Evolutionary conservation across 2,888 invertebrate genomes (phyloP).

Genomic region (Craniophora ligustri): DNA sequence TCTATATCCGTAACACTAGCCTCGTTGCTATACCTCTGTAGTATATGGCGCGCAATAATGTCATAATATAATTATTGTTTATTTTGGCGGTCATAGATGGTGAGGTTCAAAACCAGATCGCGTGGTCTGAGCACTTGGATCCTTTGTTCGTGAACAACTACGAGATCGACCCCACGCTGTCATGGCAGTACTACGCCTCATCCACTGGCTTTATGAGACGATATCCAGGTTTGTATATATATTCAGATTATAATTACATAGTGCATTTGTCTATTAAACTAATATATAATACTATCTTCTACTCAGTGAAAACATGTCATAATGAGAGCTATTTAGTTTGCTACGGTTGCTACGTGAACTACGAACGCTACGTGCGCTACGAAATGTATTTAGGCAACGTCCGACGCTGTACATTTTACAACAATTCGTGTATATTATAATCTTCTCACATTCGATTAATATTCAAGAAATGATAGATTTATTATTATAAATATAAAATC

Average conservation of each 20-base stretch:
- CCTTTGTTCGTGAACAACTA: conserved; percentile 96
- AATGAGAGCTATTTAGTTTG: not conserved
- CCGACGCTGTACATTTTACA: no score
- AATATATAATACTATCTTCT: not conserved
- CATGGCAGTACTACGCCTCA: conserved; percentile 99
- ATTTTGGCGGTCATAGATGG: conserved; percentile 86
- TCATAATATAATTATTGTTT: no score
- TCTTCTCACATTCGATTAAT: no score
- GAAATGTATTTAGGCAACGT: no score
- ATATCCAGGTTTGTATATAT: conserved; percentile 93
- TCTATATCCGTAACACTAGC: no score
- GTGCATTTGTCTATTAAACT: not conserved
- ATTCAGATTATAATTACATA: no score
- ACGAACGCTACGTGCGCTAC: conserved; percentile 22
- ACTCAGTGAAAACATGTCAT: not conserved
- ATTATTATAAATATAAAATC: no score
- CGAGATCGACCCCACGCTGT: conserved; percentile 95
- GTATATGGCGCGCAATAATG: no score
- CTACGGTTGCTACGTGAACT: conserved; percentile 13
- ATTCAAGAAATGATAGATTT: no score
- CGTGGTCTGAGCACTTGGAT: conserved; percentile 98
- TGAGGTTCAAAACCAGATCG: conserved; percentile 96
- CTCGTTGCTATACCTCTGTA: no score
- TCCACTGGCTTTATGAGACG: conserved; percentile 98
- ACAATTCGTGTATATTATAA: no score